Percentiles rank a stretch among this genome's conserved stretches.
Evolutionary conservation across 2,888 invertebrate genomes (phyloP).

Genomic region (Amphimallon solstitiale): DNA sequence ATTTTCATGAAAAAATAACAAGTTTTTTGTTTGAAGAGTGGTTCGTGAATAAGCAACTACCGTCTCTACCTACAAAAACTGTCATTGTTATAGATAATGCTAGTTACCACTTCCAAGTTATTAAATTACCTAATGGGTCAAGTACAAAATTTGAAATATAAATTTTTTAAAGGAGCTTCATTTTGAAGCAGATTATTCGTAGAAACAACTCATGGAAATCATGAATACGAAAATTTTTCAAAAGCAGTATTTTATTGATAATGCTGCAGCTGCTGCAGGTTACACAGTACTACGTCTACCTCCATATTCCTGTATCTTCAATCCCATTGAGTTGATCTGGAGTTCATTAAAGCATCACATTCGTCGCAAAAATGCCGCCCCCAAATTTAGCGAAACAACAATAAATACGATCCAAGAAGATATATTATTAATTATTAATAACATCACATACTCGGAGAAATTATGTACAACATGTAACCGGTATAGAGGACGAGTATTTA

Average conservation of each 20-base stretch:
- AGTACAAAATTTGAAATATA: too few species aligned
- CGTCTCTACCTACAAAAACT: too few species aligned
- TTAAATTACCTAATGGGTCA: too few species aligned
- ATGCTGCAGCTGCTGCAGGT: background rate
- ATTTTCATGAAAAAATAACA: too few species aligned
- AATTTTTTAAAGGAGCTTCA: too few species aligned
- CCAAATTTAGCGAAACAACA: conserved; percentile 5
- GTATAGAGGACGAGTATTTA: background rate
- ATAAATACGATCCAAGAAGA: background rate
- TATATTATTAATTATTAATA: background rate
- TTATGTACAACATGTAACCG: background rate
- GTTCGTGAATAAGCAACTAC: too few species aligned
- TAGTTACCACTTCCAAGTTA: too few species aligned
- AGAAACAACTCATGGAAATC: conserved; percentile 1
- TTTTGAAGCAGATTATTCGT: too few species aligned
- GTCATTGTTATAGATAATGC: too few species aligned
- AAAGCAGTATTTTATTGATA: background rate
- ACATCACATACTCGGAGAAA: background rate
- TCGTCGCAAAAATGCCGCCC: background rate
- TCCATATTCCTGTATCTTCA: background rate
- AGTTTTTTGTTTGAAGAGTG: too few species aligned
- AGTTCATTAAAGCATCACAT: background rate
- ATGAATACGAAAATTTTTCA: background rate
- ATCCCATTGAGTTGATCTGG: background rate
- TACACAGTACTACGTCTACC: background rate